Evolutionary conservation across 2,113 vertebrate species (phyloP), one percentile per base, ranked within the genome.

Genomic region (Panthera tigris): DNA sequence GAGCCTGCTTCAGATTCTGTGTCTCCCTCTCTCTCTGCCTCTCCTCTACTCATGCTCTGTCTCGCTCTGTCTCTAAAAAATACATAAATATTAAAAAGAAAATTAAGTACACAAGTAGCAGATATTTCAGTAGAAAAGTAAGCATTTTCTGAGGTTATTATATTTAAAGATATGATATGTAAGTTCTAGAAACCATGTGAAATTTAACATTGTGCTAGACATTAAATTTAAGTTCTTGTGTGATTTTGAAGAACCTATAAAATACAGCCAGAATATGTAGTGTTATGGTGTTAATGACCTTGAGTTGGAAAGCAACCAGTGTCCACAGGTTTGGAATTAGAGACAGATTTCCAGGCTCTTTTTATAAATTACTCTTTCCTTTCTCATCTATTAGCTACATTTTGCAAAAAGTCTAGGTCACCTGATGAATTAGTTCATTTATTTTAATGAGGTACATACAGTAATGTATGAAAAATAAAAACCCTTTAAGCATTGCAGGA

Each of bases 81-180:
- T 7, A 61, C 21, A 23, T 61, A 61, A 61, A 23, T 61, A 8
- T 61, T 61, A 9, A 61, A 23, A 61, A 61, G 57, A 23, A 61
- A 61, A 61, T 61, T 61, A 61, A 81, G 92, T 50, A 69, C 7
- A 79, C 5, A 66, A 7, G 55, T 81, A 21, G 45, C 50, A 96
- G 66, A 19, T n/a, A 57, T 57, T 94, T 82, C 85, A n/a, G 48
- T 80, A 91, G 82, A 97, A 98, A 97, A 97, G n/a, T 31, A 65
- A 4, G 1, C 84, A 93, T 96, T 96, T 85, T 21, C 4, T 79
- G 65, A 57, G 10, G 5, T 97, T 92, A 95, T 81, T 61, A 45
- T 55, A 97, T 96, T 39, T 96, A 73, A 97, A 97, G 83, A 13
- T 1, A 83, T 0, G 33, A 2, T 95, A 90, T 81, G 3, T 68